phyloP scores from a whole-genome alignment of 2,888 invertebrate species.

The Dolomedes plantarius region DNA sequence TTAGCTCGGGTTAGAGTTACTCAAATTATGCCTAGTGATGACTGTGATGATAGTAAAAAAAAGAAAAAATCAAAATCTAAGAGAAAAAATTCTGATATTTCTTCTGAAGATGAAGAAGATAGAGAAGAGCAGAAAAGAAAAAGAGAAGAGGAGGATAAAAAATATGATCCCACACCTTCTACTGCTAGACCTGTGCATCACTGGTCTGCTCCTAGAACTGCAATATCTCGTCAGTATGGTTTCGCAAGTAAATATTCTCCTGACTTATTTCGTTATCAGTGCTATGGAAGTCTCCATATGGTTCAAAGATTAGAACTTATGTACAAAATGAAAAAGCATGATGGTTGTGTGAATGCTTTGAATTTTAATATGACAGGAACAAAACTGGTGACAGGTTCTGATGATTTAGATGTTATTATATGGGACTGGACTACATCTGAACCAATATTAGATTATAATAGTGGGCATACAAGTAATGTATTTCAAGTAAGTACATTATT shows the following conservation, averaged over 20 bases:
- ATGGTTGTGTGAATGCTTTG: slow-evolving; percentile 93
- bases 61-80: background rate
- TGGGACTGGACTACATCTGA: slow-evolving; percentile 93
- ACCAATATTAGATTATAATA: slow-evolving; percentile 83
- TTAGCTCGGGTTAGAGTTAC: background rate
- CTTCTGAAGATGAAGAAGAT: slow-evolving; percentile 16
- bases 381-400: slow-evolving; percentile 91
- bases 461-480: slow-evolving; percentile 91
- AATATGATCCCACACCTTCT: slow-evolving; percentile 73
- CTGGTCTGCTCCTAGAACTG: slow-evolving; percentile 83
- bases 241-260: slow-evolving; percentile 79
- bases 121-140: slow-evolving; percentile 4
- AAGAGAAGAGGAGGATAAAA: slow-evolving; percentile 27
- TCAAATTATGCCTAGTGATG: background rate
- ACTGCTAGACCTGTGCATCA: slow-evolving; percentile 81
- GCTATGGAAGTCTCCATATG: slow-evolving; percentile 88
- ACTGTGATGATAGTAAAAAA: background rate
- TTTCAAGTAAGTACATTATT: slow-evolving; percentile 82
- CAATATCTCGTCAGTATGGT: slow-evolving; percentile 79
- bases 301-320: slow-evolving; percentile 88
- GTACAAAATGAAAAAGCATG: slow-evolving; percentile 86
- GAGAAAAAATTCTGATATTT: background rate
- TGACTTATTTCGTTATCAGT: slow-evolving; percentile 82
- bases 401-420: slow-evolving; percentile 89
- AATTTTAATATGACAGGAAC: slow-evolving; percentile 90